Conservation (phyloP, 2,797 vertebrate genomes). For the Sebastes kiyomatsui region DNA sequence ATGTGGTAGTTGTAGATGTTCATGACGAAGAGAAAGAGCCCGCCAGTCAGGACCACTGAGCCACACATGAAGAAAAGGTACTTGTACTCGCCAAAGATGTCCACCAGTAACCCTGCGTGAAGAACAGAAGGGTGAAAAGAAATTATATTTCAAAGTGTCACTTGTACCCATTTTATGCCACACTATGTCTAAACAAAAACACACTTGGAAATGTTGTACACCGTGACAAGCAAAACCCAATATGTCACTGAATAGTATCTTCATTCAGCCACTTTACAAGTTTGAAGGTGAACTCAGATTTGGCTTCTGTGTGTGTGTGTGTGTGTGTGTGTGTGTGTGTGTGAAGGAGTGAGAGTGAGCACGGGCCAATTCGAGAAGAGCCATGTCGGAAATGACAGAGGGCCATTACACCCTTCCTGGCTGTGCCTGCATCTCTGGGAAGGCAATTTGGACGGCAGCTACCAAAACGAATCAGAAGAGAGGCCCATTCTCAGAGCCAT, state of each 20-base stretch:
- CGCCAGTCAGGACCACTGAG: conserved; percentile 80
- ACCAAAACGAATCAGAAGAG: conserved; percentile 74
- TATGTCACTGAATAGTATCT: neutral
- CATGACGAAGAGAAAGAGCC: conserved; percentile 85
- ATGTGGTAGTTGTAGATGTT: conserved; percentile 85
- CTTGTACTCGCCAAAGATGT: conserved; percentile 82
- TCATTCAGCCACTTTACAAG: conserved; percentile 1
- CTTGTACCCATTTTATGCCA: neutral
- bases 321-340: neutral
- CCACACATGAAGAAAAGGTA: conserved; percentile 88
- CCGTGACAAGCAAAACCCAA: neutral
- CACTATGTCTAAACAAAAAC: neutral
- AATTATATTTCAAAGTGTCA: neutral
- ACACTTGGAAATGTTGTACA: neutral
- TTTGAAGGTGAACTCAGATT: conserved; percentile 38
- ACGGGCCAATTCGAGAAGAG: conserved; percentile 49
- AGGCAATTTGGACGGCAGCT: conserved; percentile 73
- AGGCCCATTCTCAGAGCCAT: conserved; percentile 63
- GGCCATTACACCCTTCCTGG: conserved; percentile 59
- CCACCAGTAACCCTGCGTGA: conserved; percentile 80
- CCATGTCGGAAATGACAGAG: conserved; percentile 65
- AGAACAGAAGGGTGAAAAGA: neutral
- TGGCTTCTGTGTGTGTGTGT: conserved; percentile 1
- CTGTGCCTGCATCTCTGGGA: conserved; percentile 46
- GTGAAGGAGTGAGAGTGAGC: conserved; percentile 18